Evolutionary conservation across 2,113 vertebrate species (phyloP), one percentile per base, ranked within the genome.

Genomic region (Oncorhynchus nerka): DNA sequence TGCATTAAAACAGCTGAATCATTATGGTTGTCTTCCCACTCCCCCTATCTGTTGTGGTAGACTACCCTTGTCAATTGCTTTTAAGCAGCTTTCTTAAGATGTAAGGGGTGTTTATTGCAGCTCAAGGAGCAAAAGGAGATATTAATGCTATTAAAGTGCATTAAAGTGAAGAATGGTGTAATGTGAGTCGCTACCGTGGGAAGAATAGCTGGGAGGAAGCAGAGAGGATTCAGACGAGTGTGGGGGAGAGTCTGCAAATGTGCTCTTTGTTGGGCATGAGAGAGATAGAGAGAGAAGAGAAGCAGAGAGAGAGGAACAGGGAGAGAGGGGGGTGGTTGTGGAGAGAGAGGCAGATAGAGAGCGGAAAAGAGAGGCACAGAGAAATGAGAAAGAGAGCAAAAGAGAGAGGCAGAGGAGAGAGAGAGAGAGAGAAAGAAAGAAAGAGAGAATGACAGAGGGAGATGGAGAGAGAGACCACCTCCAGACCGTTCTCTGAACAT

Each of bases 91-190:
- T 90, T 92, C 81, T 80, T 76, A 71, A 81, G 81, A 83, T 84
- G 84, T 84, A 79, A 81, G 73, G 73, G 61, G 82, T 89, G 84
- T 88, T 92, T 90, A 86, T 90, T 89, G 83, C 80, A 68, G 86
- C 84, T 81, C 81, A 85, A 79, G 84, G 86, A 83, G 87, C 87
- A 79, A 83, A 86, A 81, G 75, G 70, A 90, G 82, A 90, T 90
- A 92, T 90, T 89, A 87, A 90, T 87, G 83, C 88, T 89, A 90
- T 92, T 92, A 90, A n/a, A 64, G 86, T 89, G 79, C 81, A 83
- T 92, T 89, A 89, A 90, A 89, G 71, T 88, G 87, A 86, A 89
- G 85, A 90, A 87, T 77, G 76, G 82, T 81, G 81, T 90, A 92
- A 90, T 84, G 82, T 65, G 62, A 65, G 48, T 87, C 86, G 82